Base-by-base conservation (phyloP, 2,888 invertebrate species). In the Cyclophora punctaria region DNA sequence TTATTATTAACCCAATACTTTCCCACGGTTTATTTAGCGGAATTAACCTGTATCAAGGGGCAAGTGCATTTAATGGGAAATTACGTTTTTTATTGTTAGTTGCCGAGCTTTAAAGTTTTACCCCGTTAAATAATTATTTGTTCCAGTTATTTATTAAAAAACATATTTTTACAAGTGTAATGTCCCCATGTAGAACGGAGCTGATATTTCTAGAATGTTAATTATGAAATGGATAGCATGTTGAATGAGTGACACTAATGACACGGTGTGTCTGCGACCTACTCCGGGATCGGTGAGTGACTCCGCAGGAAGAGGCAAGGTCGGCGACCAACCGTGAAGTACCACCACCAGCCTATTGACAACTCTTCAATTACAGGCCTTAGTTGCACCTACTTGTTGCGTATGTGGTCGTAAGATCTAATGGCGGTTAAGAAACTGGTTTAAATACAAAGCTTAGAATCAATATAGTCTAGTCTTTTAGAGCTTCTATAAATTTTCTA, bases 261-360 rank as follows among this genome's bases (percentile, higher is more conserved):
- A 34, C 34, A 44, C 3, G 33, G 33, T 35, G 35, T 20, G 37
- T 46, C 7, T 46, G 46, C 46, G 46, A 46, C 40, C 40, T 46
- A 67, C 68, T 65, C 64, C 66, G 63, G 34, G 44, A 33, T 64
- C 59, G 59, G 63, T 65, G 64, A 57, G 69, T 66, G 64, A 67
- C 64, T 65, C 67, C 64, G 70, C 83, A 84, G 82, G 85, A 84
- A 82, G 77, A 78, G 80, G 81, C 84, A 86, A 84, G 83, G 85
- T 80, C 85, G 82, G 85, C 83, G 72, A 61, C 74, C 81, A 80
- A 80, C 73, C 87, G 83, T 87, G 78, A 83, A 84, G 75, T 80
- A 79, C 76, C 80, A 34, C 48, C 20, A 48, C 77, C 69, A 74
- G 74, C 75, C 50, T 69, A 78, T 77, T 78, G 79, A 79, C 80